phyloP scores from a whole-genome alignment of 2,113 vertebrate genomes.

The Sebastes fasciatus region DNA sequence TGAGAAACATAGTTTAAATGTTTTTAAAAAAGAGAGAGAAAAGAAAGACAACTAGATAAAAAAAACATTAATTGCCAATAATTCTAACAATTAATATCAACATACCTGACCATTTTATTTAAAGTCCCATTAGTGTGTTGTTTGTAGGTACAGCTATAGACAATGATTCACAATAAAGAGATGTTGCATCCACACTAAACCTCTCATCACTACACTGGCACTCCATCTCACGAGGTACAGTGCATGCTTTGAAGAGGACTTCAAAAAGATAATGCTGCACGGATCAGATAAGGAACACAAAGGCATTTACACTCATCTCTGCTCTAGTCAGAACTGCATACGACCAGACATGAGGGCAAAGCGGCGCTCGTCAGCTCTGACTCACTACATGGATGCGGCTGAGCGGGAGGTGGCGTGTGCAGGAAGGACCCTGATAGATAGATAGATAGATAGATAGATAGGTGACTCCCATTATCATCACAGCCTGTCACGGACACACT shows the following conservation, averaged over 20 bases:
- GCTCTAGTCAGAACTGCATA: constrained; percentile 61
- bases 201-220: constrained; percentile 64
- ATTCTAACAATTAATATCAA: background rate
- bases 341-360: constrained; percentile 72
- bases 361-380: constrained; percentile 50
- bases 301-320: constrained; percentile 72
- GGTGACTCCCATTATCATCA: constrained; percentile 81
- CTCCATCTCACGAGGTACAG: constrained; percentile 60
- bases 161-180: constrained; percentile 54
- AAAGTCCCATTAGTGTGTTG: background rate
- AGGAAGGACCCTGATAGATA: constrained; percentile 81
- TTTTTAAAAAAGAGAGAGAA: background rate
- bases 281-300: constrained; percentile 75
- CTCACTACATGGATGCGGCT: constrained; percentile 47
- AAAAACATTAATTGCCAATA: background rate
- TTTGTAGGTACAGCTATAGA: background rate
- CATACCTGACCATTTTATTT: background rate
- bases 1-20: background rate
- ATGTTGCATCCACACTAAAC: constrained; percentile 37
- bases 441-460: constrained; percentile 76
- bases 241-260: constrained; percentile 72
- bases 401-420: constrained; percentile 52
- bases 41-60: background rate
- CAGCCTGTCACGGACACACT: constrained; percentile 82
- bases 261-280: constrained; percentile 70